Conservation (phyloP, 2,113 vertebrate species). For the Toxostoma redivivum region DNA sequence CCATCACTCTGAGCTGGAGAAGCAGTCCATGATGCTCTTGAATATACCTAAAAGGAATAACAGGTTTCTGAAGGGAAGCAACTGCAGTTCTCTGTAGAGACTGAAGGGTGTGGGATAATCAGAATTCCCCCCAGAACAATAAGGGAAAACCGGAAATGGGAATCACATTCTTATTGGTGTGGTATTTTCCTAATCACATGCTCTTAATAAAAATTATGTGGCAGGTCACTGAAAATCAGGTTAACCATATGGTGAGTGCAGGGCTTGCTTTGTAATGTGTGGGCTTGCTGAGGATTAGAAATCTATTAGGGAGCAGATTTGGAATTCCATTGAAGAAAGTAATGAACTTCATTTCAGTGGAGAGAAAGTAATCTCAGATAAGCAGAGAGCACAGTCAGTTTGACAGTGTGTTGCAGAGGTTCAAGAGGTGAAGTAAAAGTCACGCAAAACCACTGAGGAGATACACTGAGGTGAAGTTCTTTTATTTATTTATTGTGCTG, state of each 20-base stretch:
- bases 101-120: background rate
- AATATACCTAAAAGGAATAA: background rate
- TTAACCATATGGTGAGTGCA: constrained; percentile 39
- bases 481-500: constrained; percentile 23
- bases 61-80: background rate
- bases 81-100: background rate
- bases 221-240: constrained; percentile 42
- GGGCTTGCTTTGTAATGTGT: background rate
- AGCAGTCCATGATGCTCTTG: background rate
- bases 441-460: background rate
- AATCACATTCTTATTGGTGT: background rate
- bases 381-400: constrained; percentile 37
- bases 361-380: constrained; percentile 64
- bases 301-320: constrained; percentile 56
- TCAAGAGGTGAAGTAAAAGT: constrained; percentile 44
- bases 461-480: background rate
- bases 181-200: constrained; percentile 41
- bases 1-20: background rate
- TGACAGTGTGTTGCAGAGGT: constrained; percentile 36
- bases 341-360: constrained; percentile 54
- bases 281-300: constrained; percentile 55
- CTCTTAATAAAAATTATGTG: constrained; percentile 37
- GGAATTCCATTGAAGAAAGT: constrained; percentile 61
- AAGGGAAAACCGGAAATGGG: background rate
- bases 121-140: background rate